These are phyloP conservation scores for Hippotragus niger DNA, from an alignment of 2,113 vertebrate species.

Conservation along the genomic window DNA sequence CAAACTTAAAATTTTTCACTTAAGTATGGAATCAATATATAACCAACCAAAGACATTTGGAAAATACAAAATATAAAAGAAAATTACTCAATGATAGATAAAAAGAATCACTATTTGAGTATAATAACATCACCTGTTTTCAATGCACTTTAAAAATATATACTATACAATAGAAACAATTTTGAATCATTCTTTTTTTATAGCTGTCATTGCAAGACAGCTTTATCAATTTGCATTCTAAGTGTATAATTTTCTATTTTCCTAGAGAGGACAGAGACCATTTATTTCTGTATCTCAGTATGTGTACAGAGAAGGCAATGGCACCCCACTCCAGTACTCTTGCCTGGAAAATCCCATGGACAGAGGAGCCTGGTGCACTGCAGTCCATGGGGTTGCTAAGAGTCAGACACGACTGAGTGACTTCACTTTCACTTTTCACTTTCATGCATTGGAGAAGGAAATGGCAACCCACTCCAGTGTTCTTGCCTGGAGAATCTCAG, in stretches of 20 bases:
- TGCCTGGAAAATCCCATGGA: too few species aligned
- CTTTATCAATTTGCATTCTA: neutral
- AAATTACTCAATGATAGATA: neutral
- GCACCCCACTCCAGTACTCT: too few species aligned
- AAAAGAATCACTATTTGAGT: neutral
- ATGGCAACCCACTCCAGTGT: too few species aligned
- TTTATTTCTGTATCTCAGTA: neutral
- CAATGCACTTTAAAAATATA: neutral
- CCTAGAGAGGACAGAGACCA: neutral
- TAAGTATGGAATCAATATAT: neutral
- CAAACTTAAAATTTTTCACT: neutral
- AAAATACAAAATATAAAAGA: neutral
- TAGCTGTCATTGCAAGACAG: neutral
- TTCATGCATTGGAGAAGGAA: too few species aligned
- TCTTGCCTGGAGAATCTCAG: too few species aligned
- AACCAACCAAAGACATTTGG: neutral
- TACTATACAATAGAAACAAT: neutral
- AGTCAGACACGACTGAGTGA: rapidly evolving
- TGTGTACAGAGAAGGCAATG: neutral
- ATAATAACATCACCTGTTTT: neutral
- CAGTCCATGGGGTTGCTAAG: too few species aligned
- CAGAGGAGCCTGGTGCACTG: too few species aligned
- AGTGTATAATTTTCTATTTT: neutral
- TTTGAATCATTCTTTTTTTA: neutral
- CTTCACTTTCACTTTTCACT: too few species aligned